Percentiles rank a stretch among this genome's conserved stretches.
These are phyloP conservation scores for Chromis chromis DNA, from an alignment of 2,797 vertebrate genomes.

Conservation along the genomic window DNA sequence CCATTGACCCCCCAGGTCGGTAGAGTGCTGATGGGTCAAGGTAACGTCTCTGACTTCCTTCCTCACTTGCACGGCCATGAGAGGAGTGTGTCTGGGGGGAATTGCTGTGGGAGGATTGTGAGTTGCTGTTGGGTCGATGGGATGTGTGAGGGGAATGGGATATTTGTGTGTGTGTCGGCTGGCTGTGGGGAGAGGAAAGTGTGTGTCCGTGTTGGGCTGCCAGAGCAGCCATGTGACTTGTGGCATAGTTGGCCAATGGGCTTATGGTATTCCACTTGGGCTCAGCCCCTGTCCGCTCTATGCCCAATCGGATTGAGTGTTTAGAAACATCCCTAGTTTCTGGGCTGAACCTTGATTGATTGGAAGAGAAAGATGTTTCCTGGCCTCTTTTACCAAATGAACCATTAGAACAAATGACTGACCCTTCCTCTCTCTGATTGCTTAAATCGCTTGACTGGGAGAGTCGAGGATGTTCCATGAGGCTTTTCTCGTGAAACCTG, in stretches of 20 bases:
- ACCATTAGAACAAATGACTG: conserved; percentile 91
- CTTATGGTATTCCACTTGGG: conserved; percentile 94
- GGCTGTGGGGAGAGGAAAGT: conserved; percentile 69
- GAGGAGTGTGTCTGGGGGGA: conserved; percentile 73
- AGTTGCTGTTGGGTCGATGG: conserved; percentile 58
- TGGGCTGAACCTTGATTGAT: conserved; percentile 85
- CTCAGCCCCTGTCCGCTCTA: conserved; percentile 84
- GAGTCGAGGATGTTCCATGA: conserved; percentile 78
- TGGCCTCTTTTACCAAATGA: conserved; percentile 85
- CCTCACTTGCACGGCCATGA: conserved; percentile 83
- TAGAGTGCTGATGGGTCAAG: conserved; percentile 86
- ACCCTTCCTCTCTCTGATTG: conserved; percentile 91
- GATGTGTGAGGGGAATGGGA: conserved; percentile 70
- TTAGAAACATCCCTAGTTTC: conserved; percentile 88
- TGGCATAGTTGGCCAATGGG: conserved; percentile 90
- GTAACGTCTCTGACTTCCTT: conserved; percentile 90
- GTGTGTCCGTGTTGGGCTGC: conserved; percentile 91
- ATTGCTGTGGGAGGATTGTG: conserved; percentile 68
- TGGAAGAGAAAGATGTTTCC: conserved; percentile 74
- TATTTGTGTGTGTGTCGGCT: conserved; percentile 62
- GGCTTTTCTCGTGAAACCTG: conserved; percentile 82
- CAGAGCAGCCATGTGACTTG: conserved; percentile 93
- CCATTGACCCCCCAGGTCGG: conserved; percentile 72
- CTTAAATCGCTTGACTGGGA: conserved; percentile 83
- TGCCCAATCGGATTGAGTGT: conserved; percentile 85